Conservation (phyloP, 2,113 vertebrate species). For the Paedocypris sp. region DNA sequence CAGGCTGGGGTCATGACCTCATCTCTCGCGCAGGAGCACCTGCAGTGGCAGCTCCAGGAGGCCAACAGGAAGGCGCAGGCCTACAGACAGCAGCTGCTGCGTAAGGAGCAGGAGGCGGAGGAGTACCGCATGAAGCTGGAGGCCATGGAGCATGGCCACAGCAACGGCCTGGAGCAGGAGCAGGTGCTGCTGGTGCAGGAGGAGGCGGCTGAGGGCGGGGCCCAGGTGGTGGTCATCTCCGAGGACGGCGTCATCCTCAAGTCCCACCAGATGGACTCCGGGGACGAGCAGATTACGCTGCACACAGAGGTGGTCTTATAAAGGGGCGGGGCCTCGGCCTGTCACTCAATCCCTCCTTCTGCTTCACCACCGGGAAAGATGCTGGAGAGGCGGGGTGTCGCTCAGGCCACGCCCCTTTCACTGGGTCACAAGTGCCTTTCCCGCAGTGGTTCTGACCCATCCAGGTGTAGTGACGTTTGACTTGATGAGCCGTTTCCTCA, state of each 20-base stretch:
- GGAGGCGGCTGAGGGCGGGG: conserved; percentile 37
- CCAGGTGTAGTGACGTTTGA: no score
- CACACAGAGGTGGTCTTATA: conserved; percentile 50
- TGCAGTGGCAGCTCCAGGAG: conserved; percentile 72
- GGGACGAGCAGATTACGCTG: conserved; percentile 46
- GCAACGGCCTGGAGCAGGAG: conserved; percentile 45
- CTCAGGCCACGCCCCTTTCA: no score
- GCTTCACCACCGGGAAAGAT: no score
- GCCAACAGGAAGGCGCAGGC: conserved; percentile 72
- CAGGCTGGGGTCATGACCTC: neutral
- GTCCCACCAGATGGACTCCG: conserved; percentile 49
- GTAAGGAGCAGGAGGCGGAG: conserved; percentile 79
- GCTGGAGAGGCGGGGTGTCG: no score
- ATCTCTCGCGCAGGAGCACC: conserved; percentile 50
- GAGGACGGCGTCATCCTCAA: conserved; percentile 59
- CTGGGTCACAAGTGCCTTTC: no score
- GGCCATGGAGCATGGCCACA: conserved; percentile 63
- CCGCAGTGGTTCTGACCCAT: no score
- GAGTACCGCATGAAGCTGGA: conserved; percentile 69
- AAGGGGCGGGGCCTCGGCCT: no score
- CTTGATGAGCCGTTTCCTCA: no score
- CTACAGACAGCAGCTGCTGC: conserved; percentile 70
- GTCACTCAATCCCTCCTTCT: no score
- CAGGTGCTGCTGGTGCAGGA: conserved; percentile 42
- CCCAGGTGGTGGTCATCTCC: conserved; percentile 59